Evolutionary conservation across 2,888 invertebrate genomes (phyloP).

Genomic region (Lacanobia oleracea): DNA sequence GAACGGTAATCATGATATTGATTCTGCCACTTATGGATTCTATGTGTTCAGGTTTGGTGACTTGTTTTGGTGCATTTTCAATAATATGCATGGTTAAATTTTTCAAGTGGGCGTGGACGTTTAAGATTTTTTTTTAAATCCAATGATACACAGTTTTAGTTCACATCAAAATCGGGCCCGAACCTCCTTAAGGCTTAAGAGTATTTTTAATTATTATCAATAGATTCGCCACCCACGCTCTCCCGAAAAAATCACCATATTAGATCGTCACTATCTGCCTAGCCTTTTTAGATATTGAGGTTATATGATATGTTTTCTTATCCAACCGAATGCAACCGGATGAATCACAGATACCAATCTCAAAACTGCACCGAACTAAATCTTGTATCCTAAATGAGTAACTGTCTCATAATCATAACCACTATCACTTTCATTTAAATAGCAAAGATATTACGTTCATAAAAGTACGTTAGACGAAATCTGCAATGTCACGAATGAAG

Average conservation of each 20-base stretch:
- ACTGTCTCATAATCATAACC: not conserved
- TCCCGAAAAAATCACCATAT: too few relatives aligned
- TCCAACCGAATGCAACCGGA: not conserved
- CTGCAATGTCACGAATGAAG: conserved; percentile 31
- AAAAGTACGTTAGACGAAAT: not conserved
- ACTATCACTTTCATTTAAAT: not conserved
- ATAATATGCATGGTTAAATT: too few relatives aligned
- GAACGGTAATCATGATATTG: conserved; percentile 28
- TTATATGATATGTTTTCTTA: too few relatives aligned
- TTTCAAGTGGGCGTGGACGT: too few relatives aligned
- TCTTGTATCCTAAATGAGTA: not conserved
- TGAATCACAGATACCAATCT: not conserved
- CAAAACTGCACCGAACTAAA: not conserved
- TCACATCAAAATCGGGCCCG: too few relatives aligned
- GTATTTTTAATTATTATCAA: too few relatives aligned
- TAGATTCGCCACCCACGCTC: too few relatives aligned
- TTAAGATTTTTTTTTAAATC: too few relatives aligned
- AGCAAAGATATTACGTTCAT: not conserved
- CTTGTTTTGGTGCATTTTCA: not conserved
- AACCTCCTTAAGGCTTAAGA: too few relatives aligned
- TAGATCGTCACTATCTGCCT: not conserved
- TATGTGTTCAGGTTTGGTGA: not conserved
- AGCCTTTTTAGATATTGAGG: not conserved
- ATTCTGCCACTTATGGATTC: conserved; percentile 5
- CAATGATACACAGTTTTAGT: too few relatives aligned